Percentiles rank a stretch among this genome's conserved stretches.
Evolutionary conservation across 2,797 vertebrate species (phyloP).

Genomic region (Parambassis ranga): DNA sequence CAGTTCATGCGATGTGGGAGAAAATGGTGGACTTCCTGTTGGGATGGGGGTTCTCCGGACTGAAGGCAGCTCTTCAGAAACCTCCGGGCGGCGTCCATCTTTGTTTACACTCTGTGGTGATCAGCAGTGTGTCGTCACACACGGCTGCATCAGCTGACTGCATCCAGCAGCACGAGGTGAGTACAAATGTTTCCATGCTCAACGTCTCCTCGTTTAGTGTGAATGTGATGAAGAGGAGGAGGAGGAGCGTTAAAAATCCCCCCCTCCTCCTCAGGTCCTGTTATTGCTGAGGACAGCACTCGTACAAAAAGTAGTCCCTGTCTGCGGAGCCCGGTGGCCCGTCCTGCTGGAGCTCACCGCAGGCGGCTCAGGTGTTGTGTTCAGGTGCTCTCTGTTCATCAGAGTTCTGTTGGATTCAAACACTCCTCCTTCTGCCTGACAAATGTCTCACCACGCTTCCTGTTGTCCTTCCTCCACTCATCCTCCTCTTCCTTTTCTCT

Average conservation of each 20-base stretch:
- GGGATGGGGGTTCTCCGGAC: too few species aligned
- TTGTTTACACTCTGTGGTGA: too few species aligned
- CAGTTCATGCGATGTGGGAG: too few species aligned
- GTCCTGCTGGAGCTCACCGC: conserved; percentile 19
- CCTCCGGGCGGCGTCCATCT: too few species aligned
- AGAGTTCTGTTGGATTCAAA: conserved; percentile 19
- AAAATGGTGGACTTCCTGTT: too few species aligned
- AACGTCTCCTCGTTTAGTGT: too few species aligned
- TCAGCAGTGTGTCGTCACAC: too few species aligned
- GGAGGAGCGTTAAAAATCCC: conserved; percentile 8
- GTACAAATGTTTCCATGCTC: too few species aligned
- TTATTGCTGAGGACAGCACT: conserved; percentile 62
- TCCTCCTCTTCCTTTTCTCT: background rate
- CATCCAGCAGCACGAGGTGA: too few species aligned
- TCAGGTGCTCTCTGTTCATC: conserved; percentile 22
- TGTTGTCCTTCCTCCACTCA: background rate
- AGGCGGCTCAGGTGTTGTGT: conserved; percentile 14
- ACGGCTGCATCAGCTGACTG: too few species aligned
- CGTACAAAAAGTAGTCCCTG: conserved; percentile 58
- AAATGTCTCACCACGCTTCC: background rate
- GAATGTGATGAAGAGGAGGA: too few species aligned
- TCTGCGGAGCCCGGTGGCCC: conserved; percentile 18
- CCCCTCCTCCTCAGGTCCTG: background rate
- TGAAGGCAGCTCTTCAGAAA: too few species aligned
- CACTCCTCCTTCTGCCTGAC: background rate